These are phyloP conservation scores for Eremobia ochroleuca DNA, from an alignment of 2,888 invertebrate genomes.

Conservation along the genomic window DNA sequence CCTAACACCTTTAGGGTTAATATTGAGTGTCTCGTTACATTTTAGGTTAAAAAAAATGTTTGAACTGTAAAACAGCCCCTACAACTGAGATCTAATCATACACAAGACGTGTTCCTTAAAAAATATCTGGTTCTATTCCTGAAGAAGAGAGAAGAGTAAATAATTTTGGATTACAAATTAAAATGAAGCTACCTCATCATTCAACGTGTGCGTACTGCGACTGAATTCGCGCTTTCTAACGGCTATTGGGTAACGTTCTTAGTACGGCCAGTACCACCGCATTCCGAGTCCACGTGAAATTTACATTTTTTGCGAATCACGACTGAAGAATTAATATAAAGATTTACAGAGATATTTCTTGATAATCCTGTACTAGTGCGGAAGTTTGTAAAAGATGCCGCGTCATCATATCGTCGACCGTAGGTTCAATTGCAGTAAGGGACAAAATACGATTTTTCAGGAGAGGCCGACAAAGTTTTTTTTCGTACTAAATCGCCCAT, in stretches of 20 bases:
- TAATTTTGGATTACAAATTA: slow-evolving; percentile 36
- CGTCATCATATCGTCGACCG: too few relatives aligned
- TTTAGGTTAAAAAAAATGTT: not conserved
- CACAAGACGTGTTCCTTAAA: too few relatives aligned
- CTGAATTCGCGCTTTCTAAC: slow-evolving; percentile 86
- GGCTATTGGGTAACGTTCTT: slow-evolving; percentile 83
- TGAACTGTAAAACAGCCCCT: not conserved
- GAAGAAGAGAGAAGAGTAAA: not conserved
- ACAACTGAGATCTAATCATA: not conserved
- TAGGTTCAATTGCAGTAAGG: too few relatives aligned
- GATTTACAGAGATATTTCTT: slow-evolving; percentile 13
- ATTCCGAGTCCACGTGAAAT: slow-evolving; percentile 74
- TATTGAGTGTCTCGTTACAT: slow-evolving; percentile 22
- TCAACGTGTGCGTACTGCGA: slow-evolving; percentile 80
- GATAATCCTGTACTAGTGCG: slow-evolving; percentile 4
- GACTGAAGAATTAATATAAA: slow-evolving; percentile 14
- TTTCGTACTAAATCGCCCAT: too few relatives aligned
- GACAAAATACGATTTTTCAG: too few relatives aligned
- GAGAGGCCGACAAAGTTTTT: too few relatives aligned
- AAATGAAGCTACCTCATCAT: slow-evolving; percentile 76
- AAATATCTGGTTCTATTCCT: not conserved
- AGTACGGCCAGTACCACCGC: slow-evolving; percentile 73
- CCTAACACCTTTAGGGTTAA: slow-evolving; percentile 30
- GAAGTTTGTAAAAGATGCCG: slow-evolving; percentile 37
- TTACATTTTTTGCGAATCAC: slow-evolving; percentile 67